Percentiles rank a stretch among this genome's conserved stretches.
Conservation (phyloP, 2,797 vertebrate genomes). For the Pelodytes ibericus region DNA sequence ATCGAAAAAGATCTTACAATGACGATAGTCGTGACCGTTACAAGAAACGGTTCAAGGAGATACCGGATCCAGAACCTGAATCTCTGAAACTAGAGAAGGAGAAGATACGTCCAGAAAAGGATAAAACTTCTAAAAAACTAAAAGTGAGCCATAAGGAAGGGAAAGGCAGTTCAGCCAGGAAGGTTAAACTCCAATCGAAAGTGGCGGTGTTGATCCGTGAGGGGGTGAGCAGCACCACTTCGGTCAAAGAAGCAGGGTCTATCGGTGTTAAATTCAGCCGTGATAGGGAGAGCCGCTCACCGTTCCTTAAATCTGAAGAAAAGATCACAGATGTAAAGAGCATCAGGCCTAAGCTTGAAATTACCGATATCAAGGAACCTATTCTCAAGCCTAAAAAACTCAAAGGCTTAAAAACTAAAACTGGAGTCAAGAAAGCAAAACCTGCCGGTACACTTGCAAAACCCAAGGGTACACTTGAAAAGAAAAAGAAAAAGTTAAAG, state of each 20-base stretch:
- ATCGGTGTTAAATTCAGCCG: conserved; percentile 92
- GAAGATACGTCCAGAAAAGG: conserved; percentile 70
- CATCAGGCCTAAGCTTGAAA: conserved; percentile 24
- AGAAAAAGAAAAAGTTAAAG: conserved; percentile 66
- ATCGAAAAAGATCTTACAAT: conserved; percentile 60
- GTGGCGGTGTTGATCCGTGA: conserved; percentile 90
- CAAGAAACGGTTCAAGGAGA: conserved; percentile 58
- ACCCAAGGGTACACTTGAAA: conserved; percentile 63
- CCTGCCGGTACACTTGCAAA: conserved; percentile 37
- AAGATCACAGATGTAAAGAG: conserved; percentile 63
- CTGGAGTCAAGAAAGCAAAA: conserved; percentile 67
- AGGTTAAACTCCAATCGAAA: conserved; percentile 92
- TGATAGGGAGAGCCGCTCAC: conserved; percentile 90
- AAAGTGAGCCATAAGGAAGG: conserved; percentile 60
- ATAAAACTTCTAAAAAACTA: conserved; percentile 70
- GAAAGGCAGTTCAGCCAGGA: conserved; percentile 71
- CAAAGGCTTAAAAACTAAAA: conserved; percentile 68
- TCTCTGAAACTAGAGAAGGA: conserved; percentile 58
- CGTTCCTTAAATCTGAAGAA: conserved; percentile 87
- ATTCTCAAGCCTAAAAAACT: conserved; percentile 68
- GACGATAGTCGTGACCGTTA: conserved; percentile 59
- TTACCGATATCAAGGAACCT: conserved; percentile 54
- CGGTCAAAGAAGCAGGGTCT: conserved; percentile 81
- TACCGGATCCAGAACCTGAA: conserved; percentile 51
- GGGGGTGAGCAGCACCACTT: conserved; percentile 87